A percentile compares a stretch with the other conserved stretches of the same genome.
Conservation (phyloP, 2,888 invertebrate species). For the Petrolisthes manimaculis region DNA sequence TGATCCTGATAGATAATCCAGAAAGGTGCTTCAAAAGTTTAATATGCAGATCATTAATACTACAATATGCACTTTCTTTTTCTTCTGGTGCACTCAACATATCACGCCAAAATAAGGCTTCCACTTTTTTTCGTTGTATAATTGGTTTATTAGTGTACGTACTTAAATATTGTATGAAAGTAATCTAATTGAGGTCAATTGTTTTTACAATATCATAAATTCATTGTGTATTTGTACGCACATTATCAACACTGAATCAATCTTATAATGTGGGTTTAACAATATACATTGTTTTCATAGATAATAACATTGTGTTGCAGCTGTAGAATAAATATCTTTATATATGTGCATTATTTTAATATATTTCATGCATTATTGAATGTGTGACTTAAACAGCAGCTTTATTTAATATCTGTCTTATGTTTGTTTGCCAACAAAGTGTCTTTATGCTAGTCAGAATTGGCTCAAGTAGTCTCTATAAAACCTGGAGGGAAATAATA, state of each 20-base stretch:
- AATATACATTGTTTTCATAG: background rate
- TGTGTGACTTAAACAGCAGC: background rate
- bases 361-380: background rate
- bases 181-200: too few relatives aligned
- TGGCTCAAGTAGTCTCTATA: constrained; percentile 39
- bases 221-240: too few relatives aligned
- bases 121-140: too few relatives aligned
- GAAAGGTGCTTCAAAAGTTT: constrained; percentile 37
- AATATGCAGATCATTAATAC: constrained; percentile 1
- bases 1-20: constrained; percentile 33
- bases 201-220: too few relatives aligned
- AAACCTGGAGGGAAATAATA: background rate
- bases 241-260: too few relatives aligned
- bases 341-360: background rate
- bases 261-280: too few relatives aligned
- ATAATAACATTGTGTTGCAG: background rate
- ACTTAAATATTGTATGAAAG: background rate
- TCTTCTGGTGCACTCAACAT: constrained; percentile 1
- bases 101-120: background rate
- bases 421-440: background rate
- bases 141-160: constrained; percentile 5
- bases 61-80: background rate
- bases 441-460: constrained; percentile 29
- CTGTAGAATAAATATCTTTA: background rate
- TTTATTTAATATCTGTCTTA: background rate